These are phyloP conservation scores for Varecia variegata DNA, from an alignment of 2,797 vertebrate species.

Conservation along the genomic window DNA sequence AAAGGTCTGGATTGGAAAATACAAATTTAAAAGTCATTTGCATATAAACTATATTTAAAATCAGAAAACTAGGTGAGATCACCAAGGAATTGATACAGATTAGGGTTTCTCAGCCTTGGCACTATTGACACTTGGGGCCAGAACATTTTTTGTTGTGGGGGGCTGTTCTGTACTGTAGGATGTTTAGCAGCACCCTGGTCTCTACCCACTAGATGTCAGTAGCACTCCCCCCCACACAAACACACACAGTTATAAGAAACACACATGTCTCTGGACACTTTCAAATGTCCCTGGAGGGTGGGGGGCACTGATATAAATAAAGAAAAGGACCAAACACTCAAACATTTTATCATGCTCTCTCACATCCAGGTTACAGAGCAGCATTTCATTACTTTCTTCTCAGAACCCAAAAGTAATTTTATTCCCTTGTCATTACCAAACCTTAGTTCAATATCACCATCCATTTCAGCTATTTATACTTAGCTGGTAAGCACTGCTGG, in stretches of 20 bases:
- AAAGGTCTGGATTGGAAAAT: not conserved
- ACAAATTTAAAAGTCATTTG: conserved; percentile 15
- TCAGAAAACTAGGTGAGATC: not conserved
- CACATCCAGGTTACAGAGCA: not conserved
- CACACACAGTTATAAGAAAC: not conserved
- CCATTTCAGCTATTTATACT: not conserved
- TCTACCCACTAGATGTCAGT: not conserved
- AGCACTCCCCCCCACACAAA: not conserved
- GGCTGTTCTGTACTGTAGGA: not conserved
- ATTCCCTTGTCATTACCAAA: conserved; percentile 2
- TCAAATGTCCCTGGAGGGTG: not conserved
- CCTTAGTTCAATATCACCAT: not conserved
- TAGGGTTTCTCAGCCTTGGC: not conserved
- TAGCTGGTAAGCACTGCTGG: not conserved
- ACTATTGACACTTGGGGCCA: not conserved
- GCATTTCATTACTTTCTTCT: conserved; percentile 1
- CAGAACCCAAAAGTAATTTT: conserved; percentile 6
- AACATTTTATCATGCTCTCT: not conserved
- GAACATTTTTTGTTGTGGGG: no score
- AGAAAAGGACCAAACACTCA: not conserved
- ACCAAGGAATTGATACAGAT: not conserved
- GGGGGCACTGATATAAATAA: not conserved
- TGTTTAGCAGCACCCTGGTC: conserved; percentile 1
- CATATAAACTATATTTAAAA: conserved; percentile 11
- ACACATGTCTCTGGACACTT: not conserved